A percentile compares a stretch with the other conserved stretches of the same genome.
Conservation (phyloP, 2,888 invertebrate genomes). For the Hydropsyche betteni region DNA sequence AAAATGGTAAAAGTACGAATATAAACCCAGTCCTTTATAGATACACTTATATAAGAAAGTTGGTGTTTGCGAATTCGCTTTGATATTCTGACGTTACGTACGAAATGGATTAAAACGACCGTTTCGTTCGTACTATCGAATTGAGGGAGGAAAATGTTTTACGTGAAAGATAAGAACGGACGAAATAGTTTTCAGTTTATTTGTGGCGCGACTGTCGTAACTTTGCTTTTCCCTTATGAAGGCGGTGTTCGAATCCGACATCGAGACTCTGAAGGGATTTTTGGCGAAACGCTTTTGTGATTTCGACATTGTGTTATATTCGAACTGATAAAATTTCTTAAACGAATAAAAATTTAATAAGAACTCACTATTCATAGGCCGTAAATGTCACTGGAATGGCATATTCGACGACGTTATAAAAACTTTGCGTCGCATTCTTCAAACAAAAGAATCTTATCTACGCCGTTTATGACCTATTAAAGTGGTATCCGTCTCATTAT, state of each 20-base stretch:
- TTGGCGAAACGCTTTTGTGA: not conserved
- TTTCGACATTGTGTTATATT: not conserved
- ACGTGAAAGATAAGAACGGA: not conserved
- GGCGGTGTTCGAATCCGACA: too few species aligned
- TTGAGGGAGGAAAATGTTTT: not conserved
- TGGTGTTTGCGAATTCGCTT: not conserved
- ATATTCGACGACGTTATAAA: too few species aligned
- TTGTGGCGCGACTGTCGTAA: not conserved
- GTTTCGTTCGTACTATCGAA: not conserved
- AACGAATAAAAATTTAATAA: not conserved
- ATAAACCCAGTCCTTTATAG: not conserved
- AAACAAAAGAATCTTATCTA: too few species aligned
- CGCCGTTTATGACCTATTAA: too few species aligned
- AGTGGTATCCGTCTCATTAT: too few species aligned
- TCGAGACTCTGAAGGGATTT: too few species aligned
- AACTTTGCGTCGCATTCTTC: too few species aligned
- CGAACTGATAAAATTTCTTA: not conserved
- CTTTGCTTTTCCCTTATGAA: too few species aligned
- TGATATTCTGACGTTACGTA: slow-evolving; percentile 14
- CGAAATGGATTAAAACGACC: not conserved
- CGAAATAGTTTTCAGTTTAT: slow-evolving; percentile 11
- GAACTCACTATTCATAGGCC: too few species aligned
- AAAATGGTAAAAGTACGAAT: not conserved
- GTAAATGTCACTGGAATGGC: too few species aligned
- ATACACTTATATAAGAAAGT: not conserved